These are phyloP conservation scores for Hyperopisus bebe DNA, from an alignment of 2,113 vertebrate genomes.

Conservation along the genomic window DNA sequence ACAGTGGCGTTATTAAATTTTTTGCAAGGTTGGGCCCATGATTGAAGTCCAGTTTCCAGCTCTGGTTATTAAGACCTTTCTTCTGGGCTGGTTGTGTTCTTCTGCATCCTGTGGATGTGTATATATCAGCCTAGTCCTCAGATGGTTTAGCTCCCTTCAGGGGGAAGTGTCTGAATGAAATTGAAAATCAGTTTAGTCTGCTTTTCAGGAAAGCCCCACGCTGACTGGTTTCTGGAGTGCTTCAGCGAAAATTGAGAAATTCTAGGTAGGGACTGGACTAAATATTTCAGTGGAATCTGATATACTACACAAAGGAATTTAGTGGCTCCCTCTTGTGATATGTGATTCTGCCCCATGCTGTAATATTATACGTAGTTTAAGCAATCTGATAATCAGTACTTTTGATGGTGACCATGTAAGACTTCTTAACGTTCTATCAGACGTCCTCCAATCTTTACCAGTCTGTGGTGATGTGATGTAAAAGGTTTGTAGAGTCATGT, in stretches of 20 bases:
- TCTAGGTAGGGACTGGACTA: too few relatives aligned
- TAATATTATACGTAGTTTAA: background rate
- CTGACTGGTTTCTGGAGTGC: background rate
- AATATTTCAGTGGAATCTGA: background rate
- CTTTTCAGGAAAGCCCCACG: background rate
- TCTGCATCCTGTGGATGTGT: background rate
- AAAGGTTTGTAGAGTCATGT: background rate
- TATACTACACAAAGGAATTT: background rate
- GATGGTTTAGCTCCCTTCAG: background rate
- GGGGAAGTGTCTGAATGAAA: background rate
- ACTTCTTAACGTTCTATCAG: background rate
- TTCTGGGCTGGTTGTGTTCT: background rate
- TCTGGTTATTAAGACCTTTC: background rate
- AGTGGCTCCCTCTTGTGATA: background rate
- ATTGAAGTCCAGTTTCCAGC: background rate
- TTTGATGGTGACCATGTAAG: background rate
- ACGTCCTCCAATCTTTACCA: background rate
- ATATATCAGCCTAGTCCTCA: background rate
- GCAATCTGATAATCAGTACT: background rate
- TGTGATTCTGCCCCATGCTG: background rate
- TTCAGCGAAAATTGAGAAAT: background rate
- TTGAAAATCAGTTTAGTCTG: background rate
- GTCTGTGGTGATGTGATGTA: background rate
- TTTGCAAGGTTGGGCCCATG: background rate
- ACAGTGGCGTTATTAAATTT: background rate